phyloP scores from a whole-genome alignment of 2,888 invertebrate genomes.

The Zhuqinia jingwanae region DNA sequence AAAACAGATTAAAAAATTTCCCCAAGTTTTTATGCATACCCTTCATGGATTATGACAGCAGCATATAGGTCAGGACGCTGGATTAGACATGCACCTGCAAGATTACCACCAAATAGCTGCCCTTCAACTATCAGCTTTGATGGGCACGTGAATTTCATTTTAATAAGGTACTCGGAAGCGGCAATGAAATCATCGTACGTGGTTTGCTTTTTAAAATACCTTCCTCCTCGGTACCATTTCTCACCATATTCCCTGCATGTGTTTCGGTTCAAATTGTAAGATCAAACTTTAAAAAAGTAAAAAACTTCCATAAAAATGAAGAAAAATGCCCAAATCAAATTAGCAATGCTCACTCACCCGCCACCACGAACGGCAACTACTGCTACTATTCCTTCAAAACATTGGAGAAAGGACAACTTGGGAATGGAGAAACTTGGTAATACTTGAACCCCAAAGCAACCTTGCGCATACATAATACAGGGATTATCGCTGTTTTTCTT shows the following conservation, averaged over 20 bases:
- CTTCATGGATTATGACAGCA: constrained; percentile 95
- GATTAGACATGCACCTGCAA: constrained; percentile 97
- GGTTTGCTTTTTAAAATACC: constrained; percentile 96
- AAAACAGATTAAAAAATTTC: too few relatives aligned
- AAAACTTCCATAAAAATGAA: background rate
- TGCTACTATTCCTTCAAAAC: constrained; percentile 93
- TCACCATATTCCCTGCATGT: constrained; percentile 93
- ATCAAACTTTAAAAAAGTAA: too few relatives aligned
- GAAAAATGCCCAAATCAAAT: constrained; percentile 57
- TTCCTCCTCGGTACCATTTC: constrained; percentile 97
- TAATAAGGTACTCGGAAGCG: constrained; percentile 93
- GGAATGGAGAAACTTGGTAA: constrained; percentile 94
- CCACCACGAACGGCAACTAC: constrained; percentile 97
- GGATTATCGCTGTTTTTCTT: constrained; percentile 82
- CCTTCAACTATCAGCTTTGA: constrained; percentile 93
- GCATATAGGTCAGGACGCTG: constrained; percentile 97
- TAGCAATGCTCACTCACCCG: constrained; percentile 85
- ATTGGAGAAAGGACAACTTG: constrained; percentile 92
- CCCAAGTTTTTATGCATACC: too few relatives aligned
- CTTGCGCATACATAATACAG: constrained; percentile 97
- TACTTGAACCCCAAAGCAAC: constrained; percentile 96
- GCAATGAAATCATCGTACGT: constrained; percentile 97
- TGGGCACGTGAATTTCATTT: constrained; percentile 89
- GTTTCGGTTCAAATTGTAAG: too few relatives aligned
- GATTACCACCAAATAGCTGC: constrained; percentile 97